Evolutionary conservation across 2,888 invertebrate species (phyloP), one percentile per base, ranked within the genome.

Genomic region (Machimus atricapillus): DNA sequence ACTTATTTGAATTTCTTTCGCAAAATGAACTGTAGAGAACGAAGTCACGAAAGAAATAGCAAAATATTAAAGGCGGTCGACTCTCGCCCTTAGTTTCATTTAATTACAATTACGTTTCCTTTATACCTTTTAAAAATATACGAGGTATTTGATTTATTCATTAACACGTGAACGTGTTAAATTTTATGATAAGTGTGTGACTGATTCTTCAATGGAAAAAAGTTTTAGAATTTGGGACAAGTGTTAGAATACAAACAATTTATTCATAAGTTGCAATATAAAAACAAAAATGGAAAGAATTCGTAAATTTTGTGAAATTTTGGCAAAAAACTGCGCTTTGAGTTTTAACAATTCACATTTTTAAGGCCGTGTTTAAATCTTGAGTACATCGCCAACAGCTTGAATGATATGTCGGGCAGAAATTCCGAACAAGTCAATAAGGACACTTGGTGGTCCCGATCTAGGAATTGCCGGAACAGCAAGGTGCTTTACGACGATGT

Each of bases 341-440:
- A 66, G 27, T 66, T 66, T 66, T 27, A 27, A 66, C 23, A 12
- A 12, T 66, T 66, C 19, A 7, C 9, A 12, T 66, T 1, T 19
- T 4, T 23, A 27, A 66, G 12, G 27, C 66, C 27, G 27, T n/a
- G n/a, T 66, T 92, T 91, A 93, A 88, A 93, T 91, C 90, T 95
- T 94, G 86, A 96, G 92, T 86, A 97, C 90, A 73, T 94, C 94
- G 86, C 93, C 93, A 9, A 95, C 96, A 66, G 97, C 97, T 86
- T 93, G 93, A 19, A 94, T 95, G 90, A 99, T 95, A 91, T 96
- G 95, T 83, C 95, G 94, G 1, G 98, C 95, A 89, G 96, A 97
- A 91, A 99, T 96, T 89, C 98, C 98, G 93, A 95, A 99, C 92
- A 95, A 94, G 90, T 98, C 97, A 88, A 99, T 94, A 86, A 99